Conservation (phyloP, 2,113 vertebrate genomes). For the Maccullochella peelii region DNA sequence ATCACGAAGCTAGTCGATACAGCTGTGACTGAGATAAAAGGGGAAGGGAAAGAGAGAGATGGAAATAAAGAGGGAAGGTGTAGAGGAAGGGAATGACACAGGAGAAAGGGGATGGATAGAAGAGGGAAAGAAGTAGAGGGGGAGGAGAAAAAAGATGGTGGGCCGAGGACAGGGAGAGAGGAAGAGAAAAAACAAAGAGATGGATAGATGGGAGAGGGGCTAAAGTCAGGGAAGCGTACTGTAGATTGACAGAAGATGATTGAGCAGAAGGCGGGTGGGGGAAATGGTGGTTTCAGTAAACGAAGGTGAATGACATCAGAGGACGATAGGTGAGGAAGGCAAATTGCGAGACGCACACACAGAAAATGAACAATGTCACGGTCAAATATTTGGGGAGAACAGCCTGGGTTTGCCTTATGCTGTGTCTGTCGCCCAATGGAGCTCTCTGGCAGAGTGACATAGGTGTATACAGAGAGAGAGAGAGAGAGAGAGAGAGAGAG, state of each 20-base stretch:
- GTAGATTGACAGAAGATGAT: slow-evolving; percentile 4
- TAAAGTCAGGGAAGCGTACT: not conserved
- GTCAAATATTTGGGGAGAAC: slow-evolving; percentile 55
- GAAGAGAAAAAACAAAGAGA: not conserved
- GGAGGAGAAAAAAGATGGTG: not conserved
- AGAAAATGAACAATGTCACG: slow-evolving; percentile 20
- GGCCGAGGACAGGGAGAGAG: not conserved
- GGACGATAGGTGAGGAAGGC: not conserved
- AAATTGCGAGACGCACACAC: slow-evolving; percentile 20
- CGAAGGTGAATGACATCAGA: slow-evolving; percentile 9
- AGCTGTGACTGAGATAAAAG: slow-evolving; percentile 42
- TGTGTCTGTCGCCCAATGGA: slow-evolving; percentile 23
- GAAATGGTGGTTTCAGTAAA: slow-evolving; percentile 7
- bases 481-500: not conserved
- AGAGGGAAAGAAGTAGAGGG: not conserved
- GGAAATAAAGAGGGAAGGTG: not conserved
- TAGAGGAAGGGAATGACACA: not conserved
- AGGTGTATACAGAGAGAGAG: not conserved
- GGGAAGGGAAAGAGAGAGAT: not conserved
- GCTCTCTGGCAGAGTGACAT: slow-evolving; percentile 7
- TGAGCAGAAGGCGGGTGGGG: not conserved
- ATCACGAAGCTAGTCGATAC: slow-evolving; percentile 3
- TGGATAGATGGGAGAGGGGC: not conserved
- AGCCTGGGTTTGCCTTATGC: slow-evolving; percentile 37
- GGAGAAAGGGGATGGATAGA: not conserved